These are phyloP conservation scores for Rhinella marina DNA, from an alignment of 2,797 vertebrate genomes.

Conservation along the genomic window DNA sequence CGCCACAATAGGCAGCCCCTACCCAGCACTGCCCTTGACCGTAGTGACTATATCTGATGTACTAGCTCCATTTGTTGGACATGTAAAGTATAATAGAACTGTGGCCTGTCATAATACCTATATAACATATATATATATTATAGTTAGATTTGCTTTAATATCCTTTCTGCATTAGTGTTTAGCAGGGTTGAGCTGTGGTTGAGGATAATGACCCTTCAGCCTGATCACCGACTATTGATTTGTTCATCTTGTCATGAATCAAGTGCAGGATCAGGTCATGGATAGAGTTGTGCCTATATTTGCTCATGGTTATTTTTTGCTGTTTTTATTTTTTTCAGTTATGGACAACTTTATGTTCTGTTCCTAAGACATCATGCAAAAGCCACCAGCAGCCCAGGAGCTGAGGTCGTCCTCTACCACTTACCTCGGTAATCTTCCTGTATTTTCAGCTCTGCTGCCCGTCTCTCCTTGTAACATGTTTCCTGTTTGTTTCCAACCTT, in stretches of 20 bases:
- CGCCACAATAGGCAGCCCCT: neutral
- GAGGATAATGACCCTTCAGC: neutral
- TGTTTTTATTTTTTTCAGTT: constrained; percentile 73
- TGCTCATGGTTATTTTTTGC: neutral
- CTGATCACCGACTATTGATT: neutral
- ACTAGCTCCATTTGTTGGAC: too few relatives aligned
- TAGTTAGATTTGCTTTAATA: too few relatives aligned
- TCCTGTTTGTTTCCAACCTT: neutral
- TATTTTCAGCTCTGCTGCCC: neutral
- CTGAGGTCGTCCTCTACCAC: constrained; percentile 94
- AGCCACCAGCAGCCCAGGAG: constrained; percentile 86
- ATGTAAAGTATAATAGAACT: neutral
- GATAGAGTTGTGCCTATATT: too few relatives aligned
- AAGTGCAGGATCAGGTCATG: neutral
- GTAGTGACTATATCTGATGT: neutral
- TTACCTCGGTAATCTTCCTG: constrained; percentile 80
- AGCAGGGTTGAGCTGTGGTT: neutral
- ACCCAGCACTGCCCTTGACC: neutral
- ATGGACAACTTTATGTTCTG: constrained; percentile 90
- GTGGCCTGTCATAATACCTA: neutral
- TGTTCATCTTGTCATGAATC: neutral
- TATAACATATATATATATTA: too few relatives aligned
- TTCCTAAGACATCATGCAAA: constrained; percentile 93
- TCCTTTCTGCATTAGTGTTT: neutral
- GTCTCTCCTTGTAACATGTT: neutral